A percentile compares a stretch with the other conserved stretches of the same genome.
Conservation (phyloP, 64 coral and sea anemone species). For the Anthopleura sola region DNA sequence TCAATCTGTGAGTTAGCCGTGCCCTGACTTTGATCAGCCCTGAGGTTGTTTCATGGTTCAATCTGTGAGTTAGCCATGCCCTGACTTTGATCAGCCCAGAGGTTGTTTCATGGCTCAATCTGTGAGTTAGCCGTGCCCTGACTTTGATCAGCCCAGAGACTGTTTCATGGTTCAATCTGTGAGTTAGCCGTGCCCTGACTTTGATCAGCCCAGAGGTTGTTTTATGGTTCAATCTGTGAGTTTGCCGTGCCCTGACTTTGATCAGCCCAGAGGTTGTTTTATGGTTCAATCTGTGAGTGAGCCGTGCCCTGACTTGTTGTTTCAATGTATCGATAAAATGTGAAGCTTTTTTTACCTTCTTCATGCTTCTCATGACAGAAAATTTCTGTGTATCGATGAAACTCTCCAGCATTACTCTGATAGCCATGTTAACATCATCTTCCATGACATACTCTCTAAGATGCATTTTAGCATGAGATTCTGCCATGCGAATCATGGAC, state of each 20-base stretch:
- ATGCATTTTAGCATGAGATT: conserved; percentile 94
- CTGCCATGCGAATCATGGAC: conserved; percentile 97
- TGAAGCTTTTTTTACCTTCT: conserved; percentile 60
- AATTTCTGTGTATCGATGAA: conserved; percentile 99
- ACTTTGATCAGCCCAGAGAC: too few species aligned
- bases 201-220: background rate
- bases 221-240: background rate
- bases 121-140: too few species aligned
- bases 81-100: too few species aligned
- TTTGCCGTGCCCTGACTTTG: too few species aligned
- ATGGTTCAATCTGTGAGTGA: too few species aligned
- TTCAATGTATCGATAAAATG: too few species aligned
- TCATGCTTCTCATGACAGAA: conserved; percentile 98
- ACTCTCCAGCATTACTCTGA: conserved; percentile 96
- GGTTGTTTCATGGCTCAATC: too few species aligned
- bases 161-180: background rate
- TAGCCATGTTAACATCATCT: conserved; percentile 99
- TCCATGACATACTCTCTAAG: conserved; percentile 90
- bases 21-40: background rate
- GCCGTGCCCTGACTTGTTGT: too few species aligned
- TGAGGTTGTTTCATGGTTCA: background rate
- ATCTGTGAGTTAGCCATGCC: too few species aligned
- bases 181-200: background rate
- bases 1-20: background rate
- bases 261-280: too few species aligned